Evolutionary conservation across 2,797 vertebrate species (phyloP), one percentile per base, ranked within the genome.

Genomic region (Acipenser transmontanus): DNA sequence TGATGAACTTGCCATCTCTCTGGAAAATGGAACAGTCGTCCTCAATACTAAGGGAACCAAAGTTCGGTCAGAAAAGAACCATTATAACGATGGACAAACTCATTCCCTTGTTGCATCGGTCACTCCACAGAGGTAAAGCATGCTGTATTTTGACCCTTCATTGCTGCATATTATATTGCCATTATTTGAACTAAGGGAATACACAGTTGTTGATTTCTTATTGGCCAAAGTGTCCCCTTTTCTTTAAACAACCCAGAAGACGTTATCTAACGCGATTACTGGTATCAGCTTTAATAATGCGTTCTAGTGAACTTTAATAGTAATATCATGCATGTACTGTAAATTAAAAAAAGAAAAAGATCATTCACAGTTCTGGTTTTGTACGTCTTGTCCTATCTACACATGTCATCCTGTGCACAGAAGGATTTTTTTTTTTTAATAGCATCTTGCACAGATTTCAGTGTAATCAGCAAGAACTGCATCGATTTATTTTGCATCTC

Each of bases 11-110:
- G 95, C 93, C 71, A 83, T 99, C 67, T 91, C 91, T 0, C 74
- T 99, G 89, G 92, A 94, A 62, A 96, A 97, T 1, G 96, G 97
- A 50, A 91, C 87, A 0, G 92, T 98, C 7, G 81, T 95, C 74
- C 80, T 98, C 80, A 91, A 89, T 70, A 84, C 81, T 73, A 94
- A 82, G 74, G 94, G 93, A 66, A 85, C 77, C 14, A 91, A 87
- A 81, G 88, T 98, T 65, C 93, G 90, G 74, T 92, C 92, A 0
- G 78, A 88, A 65, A 90, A 91, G 62, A 90, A 89, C 72, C 89
- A 90, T 65, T 98, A 98, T 80, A 90, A 86, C 0, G 95, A 99
- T 6, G 97, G 97, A 20, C 88, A 87, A 70, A 77, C 83, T 4
- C 97, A 99, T 75, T 96, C 96, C 80, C 68, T 99, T 66, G 80